Evolutionary conservation across 2,797 vertebrate genomes (phyloP).

Genomic region (Paguma larvata): DNA sequence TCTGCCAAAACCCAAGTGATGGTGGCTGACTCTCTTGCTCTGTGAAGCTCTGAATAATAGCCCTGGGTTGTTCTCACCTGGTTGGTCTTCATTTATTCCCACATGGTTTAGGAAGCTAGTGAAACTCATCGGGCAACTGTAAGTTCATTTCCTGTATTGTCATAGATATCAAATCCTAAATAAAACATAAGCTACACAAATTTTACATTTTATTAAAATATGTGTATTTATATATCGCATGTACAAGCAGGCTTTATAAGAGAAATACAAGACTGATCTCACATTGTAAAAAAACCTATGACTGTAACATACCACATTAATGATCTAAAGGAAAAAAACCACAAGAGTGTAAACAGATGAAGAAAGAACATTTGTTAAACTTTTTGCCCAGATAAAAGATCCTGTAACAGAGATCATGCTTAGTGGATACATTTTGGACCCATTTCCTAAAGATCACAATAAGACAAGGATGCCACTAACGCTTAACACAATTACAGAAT

Average conservation of each 20-base stretch:
- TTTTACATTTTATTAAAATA: constrained; percentile 19
- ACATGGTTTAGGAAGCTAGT: neutral
- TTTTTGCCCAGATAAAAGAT: neutral
- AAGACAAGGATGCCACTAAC: neutral
- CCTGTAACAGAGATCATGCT: neutral
- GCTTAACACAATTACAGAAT: neutral
- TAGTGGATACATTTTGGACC: neutral
- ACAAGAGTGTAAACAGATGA: neutral
- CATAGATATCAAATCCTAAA: neutral
- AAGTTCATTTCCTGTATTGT: neutral
- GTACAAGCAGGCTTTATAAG: neutral
- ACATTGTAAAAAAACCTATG: neutral
- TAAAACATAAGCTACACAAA: neutral
- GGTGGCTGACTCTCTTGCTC: neutral
- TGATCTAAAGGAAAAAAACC: neutral
- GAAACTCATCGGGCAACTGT: neutral
- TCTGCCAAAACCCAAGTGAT: neutral
- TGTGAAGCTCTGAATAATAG: neutral
- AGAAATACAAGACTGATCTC: constrained; percentile 20
- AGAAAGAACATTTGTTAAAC: constrained; percentile 12
- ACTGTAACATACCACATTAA: neutral
- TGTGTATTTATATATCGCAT: neutral
- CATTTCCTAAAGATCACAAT: neutral
- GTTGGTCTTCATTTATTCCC: neutral
- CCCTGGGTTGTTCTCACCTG: neutral